Conservation (phyloP, 2,797 vertebrate species). For the Pygocentrus nattereri region DNA sequence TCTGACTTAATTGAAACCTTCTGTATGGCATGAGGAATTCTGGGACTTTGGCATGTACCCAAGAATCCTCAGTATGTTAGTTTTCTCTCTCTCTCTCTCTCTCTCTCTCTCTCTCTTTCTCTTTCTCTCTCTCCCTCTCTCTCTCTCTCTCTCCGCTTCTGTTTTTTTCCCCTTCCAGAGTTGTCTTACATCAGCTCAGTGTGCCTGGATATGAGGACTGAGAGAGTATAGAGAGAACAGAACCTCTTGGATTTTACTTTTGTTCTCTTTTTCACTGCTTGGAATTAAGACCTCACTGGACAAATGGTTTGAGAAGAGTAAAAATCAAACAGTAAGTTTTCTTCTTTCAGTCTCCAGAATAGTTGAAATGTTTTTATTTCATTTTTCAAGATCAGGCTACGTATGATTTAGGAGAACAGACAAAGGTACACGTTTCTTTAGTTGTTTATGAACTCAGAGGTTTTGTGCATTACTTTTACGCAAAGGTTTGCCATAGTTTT, state of each 20-base stretch:
- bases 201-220: constrained; percentile 62
- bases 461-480: not conserved
- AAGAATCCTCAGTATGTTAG: constrained; percentile 94
- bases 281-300: constrained; percentile 55
- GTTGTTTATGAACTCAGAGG: not conserved
- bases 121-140: constrained; percentile 14
- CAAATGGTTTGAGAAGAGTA: constrained; percentile 64
- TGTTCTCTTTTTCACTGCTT: constrained; percentile 26
- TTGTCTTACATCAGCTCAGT: constrained; percentile 94
- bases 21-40: constrained; percentile 93
- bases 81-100: constrained; percentile 57
- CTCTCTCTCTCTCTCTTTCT: constrained; percentile 36
- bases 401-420: not conserved
- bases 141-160: constrained; percentile 12
- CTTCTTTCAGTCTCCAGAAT: not conserved
- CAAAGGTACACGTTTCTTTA: not conserved
- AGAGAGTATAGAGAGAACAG: constrained; percentile 63
- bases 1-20: constrained; percentile 95
- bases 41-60: constrained; percentile 91
- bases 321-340: constrained; percentile 59
- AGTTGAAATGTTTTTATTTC: constrained; percentile 23
- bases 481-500: not conserved
- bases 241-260: constrained; percentile 49
- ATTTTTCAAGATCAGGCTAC: not conserved
- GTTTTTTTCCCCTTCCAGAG: constrained; percentile 64